A percentile compares a stretch with the other conserved stretches of the same genome.
Evolutionary conservation across 2,797 vertebrate genomes (phyloP).

Genomic region (Simalia tracyae): DNA sequence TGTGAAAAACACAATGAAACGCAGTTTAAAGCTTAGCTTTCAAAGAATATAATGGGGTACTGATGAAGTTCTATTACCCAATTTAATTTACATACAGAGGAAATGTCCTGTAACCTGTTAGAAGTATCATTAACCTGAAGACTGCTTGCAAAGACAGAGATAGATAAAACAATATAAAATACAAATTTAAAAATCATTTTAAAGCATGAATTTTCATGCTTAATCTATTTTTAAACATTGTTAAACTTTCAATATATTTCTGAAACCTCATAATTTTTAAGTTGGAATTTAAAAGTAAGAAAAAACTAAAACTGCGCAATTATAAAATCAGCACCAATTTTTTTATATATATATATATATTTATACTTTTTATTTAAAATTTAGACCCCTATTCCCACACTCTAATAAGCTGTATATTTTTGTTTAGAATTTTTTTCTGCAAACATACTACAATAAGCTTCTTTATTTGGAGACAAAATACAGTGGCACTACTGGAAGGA

Average conservation of each 20-base stretch:
- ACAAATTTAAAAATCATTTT: constrained; percentile 99
- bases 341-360: constrained; percentile 95
- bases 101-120: constrained; percentile 96
- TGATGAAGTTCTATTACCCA: constrained; percentile 91
- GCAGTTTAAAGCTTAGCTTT: constrained; percentile 96
- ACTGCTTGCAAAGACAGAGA: constrained; percentile 97
- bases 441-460: constrained; percentile 90
- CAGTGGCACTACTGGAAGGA: constrained; percentile 93
- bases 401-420: constrained; percentile 97
- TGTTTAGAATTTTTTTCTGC: constrained; percentile 86
- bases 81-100: constrained; percentile 98
- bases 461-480: constrained; percentile 94
- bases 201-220: constrained; percentile 95
- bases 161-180: constrained; percentile 97
- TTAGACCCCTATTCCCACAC: constrained; percentile 98
- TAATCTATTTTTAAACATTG: constrained; percentile 89
- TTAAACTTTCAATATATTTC: constrained; percentile 96
- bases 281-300: constrained; percentile 95
- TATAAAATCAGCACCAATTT: constrained; percentile 99
- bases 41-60: constrained; percentile 83
- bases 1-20: constrained; percentile 84
- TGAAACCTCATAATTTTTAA: constrained; percentile 94
- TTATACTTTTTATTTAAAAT: constrained; percentile 94
- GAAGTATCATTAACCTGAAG: constrained; percentile 90
- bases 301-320: constrained; percentile 97